Evolutionary conservation across 2,797 vertebrate species (phyloP), one percentile per base, ranked within the genome.

Genomic region (Smutsia temminckii): DNA sequence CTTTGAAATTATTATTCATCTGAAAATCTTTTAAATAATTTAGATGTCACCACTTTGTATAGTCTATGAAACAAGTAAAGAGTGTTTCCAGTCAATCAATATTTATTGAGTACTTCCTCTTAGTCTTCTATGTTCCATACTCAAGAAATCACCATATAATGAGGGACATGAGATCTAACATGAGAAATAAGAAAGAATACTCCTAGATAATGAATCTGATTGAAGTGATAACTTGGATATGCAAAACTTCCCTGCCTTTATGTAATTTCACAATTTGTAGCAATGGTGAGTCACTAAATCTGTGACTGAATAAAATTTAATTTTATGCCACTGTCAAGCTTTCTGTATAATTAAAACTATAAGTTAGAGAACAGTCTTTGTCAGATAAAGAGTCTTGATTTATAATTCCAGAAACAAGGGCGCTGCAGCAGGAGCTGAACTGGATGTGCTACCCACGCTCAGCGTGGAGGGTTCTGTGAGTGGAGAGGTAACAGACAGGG

Each of bases 51-150:
- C 6, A 88, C 12, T 85, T 80, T 92, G 40, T 68, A 80, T 79
- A 63, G 23, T 46, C 85, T 25, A 80, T 85, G 64, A 94, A 92
- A 63, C 25, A 94, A 63, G 81, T n/a, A 59, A 89, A 85, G 84
- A 92, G 23, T 59, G 21, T 18, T 25, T 61, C 34, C 37, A 61
- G 29, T 63, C 53, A 68, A 42, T 27, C 21, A 46, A 11, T 34
- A n/a, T 77, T 69, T 77, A 55, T 37, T 40, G 53, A 85, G 42
- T 7, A 61, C 42, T 80, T 74, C 34, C 57, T 88, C 18, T 86
- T 81, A 63, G 53, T 78, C 21, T 66, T 94, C 74, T 74, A 29
- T 46, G n/a, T 85, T 92, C 53, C 49, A 85, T 17, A 49, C 23
- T 80, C 53, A 85, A 84, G 53, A 84, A 8, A 34, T 85, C 59